Evolutionary conservation across 2,797 vertebrate species (phyloP), one percentile per base, ranked within the genome.

Genomic region (Amblyopsis hoosieri): DNA sequence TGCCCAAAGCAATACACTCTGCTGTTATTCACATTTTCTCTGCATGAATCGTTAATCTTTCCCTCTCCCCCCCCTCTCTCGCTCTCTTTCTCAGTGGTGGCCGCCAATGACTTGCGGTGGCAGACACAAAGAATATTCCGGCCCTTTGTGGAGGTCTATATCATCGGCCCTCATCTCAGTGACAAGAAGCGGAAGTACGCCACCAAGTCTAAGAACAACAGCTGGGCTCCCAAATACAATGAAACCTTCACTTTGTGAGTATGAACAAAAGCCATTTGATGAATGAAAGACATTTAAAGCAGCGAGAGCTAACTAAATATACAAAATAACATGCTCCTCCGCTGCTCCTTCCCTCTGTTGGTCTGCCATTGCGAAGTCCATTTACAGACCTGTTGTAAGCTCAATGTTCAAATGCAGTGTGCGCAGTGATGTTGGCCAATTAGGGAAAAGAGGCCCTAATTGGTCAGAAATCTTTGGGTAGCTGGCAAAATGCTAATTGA

Each of bases 151-250:
- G 97, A 99, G 82, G 94, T 98, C 76, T 98, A 93, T 83, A 98
- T 99, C 81, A 98, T 99, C 0, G 97, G 97, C 10, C 97, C 97
- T 2, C 95, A 98, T 75, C 95, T 99, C 81, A 99, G 96, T 0
- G 97, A 98, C 90, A 98, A 98, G 91, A 99, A 98, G 81, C 96
- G 97, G 85, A 99, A 98, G 81, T 97, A 98, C 0, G 96, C 96
- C 59, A 99, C 97, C 64, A 99, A 99, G 85, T 99, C 97, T 0
- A 99, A 99, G 88, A 99, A 99, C 89, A 99, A 99, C 90, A 98
- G 97, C 85, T 99, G 97, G 96, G 96, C 97, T 52, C 97, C 97
- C 45, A 99, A 99, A 86, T 99, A 98, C 90, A 99, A 98, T 0
- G 97, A 99, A 87, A 98, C 95, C 58, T 96, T 99, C 86, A 94